Evolutionary conservation across 2,888 invertebrate species (phyloP).

Genomic region (Lasius fuliginosus): DNA sequence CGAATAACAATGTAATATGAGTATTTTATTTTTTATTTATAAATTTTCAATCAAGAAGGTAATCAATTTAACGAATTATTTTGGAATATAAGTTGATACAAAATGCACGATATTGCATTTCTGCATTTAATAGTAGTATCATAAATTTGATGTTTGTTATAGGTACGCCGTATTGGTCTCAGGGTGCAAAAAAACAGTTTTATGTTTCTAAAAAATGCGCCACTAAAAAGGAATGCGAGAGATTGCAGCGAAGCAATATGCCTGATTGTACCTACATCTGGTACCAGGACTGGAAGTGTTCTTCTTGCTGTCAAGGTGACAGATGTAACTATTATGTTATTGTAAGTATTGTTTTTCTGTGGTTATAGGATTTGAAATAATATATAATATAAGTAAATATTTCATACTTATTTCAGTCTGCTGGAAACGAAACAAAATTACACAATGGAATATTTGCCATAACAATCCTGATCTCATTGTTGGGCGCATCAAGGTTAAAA

Average conservation of each 20-base stretch:
- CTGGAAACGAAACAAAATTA: constrained; percentile 54
- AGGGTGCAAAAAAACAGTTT: constrained; percentile 96
- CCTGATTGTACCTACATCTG: constrained; percentile 95
- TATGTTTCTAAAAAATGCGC: constrained; percentile 97
- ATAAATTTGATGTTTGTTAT: constrained; percentile 33
- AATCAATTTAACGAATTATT: not conserved
- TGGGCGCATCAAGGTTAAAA: not conserved
- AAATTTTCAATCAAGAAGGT: not conserved
- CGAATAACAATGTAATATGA: not conserved
- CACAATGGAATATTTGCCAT: constrained; percentile 45
- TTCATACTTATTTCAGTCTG: constrained; percentile 76
- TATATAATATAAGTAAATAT: not conserved
- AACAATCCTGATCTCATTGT: constrained; percentile 50
- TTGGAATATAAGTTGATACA: not conserved
- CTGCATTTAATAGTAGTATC: not conserved
- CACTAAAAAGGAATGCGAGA: constrained; percentile 92
- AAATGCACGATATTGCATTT: not conserved
- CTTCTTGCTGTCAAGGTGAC: constrained; percentile 98
- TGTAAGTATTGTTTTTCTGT: constrained; percentile 89
- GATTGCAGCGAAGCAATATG: constrained; percentile 91
- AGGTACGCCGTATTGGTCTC: constrained; percentile 97
- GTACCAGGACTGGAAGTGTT: constrained; percentile 99
- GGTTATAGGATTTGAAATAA: not conserved
- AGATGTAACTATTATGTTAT: constrained; percentile 98
- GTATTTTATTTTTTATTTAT: constrained; percentile 10